Evolutionary conservation across 2,888 invertebrate species (phyloP), one percentile per base, ranked within the genome.

Genomic region (Tachina lurida): DNA sequence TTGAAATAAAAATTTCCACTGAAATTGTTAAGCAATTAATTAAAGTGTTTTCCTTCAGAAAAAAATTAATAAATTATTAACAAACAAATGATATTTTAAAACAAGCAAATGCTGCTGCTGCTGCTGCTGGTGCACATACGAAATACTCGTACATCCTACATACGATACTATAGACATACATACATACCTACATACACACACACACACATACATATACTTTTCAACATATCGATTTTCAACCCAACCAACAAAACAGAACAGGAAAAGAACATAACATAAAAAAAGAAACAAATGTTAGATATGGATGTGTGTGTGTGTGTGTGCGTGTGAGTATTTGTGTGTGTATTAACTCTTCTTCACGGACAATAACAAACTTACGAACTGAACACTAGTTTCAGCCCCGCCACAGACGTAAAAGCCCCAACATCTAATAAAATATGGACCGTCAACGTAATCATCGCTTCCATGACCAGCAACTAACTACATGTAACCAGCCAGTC

Each of bases 191-290:
- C 49, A 71, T 60, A 58, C 47, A 74, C 4, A 31, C 31, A 31
- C 31, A 31, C 31, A 22, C 52, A 41, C 49, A 70, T 60, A 63
- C 54, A 74, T 77, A 80, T 84, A 85, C 19, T 76, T 80, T 80
- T 85, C 83, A 89, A 76, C 86, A 73, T 90, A 90, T 90, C 90
- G 90, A 90, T 90, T 90, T 91, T 90, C 88, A 88, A 88, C 88
- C 84, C 87, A 87, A 88, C 77, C 80, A 87, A 88, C 62, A 70
- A 71, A 60, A 76, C 47, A 63, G 65, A 74, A 74, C 47, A 70
- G 74, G 54, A 71, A 78, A 62, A 62, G 52, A 45, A 76, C 56
- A 58, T 54, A 62, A 31, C 45, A 76, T 45, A 58, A 62, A 68
- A 67, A 54, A 63, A 43, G 39, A 79, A 63, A 54, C 5, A 71